These are phyloP conservation scores for Pseudopleuronectes americanus DNA, from an alignment of 2,797 vertebrate genomes.

Conservation along the genomic window DNA sequence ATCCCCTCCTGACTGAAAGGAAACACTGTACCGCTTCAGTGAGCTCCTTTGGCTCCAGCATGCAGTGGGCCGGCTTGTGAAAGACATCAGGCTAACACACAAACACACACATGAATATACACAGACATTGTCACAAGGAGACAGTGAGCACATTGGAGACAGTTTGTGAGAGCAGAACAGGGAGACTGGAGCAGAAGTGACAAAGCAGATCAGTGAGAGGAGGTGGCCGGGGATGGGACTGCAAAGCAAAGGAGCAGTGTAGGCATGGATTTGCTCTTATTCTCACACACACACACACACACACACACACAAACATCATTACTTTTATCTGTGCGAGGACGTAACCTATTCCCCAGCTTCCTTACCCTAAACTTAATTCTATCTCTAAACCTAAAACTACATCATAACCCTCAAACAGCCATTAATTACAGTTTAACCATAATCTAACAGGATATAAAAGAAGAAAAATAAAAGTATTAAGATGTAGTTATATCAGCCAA, in stretches of 20 bases:
- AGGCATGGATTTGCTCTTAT: conserved; percentile 52
- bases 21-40: conserved; percentile 81
- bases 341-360: not conserved
- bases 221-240: conserved; percentile 52
- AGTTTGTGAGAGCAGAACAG: conserved; percentile 52
- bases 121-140: conserved; percentile 55
- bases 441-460: no score
- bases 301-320: not conserved
- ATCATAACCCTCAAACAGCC: not conserved
- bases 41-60: conserved; percentile 86
- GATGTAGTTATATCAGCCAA: no score
- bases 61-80: conserved; percentile 87
- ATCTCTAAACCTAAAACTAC: not conserved
- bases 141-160: conserved; percentile 39
- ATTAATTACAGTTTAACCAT: no score
- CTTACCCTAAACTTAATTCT: not conserved
- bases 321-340: not conserved
- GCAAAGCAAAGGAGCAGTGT: conserved; percentile 71
- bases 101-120: conserved; percentile 37
- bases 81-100: conserved; percentile 85
- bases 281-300: conserved; percentile 31
- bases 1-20: conserved; percentile 19
- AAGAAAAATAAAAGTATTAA: no score
- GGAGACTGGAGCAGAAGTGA: conserved; percentile 51
- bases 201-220: conserved; percentile 70